Percentiles rank a stretch among this genome's conserved stretches.
phyloP scores from a whole-genome alignment of 2,888 invertebrate species.

The Atrina japonica region DNA sequence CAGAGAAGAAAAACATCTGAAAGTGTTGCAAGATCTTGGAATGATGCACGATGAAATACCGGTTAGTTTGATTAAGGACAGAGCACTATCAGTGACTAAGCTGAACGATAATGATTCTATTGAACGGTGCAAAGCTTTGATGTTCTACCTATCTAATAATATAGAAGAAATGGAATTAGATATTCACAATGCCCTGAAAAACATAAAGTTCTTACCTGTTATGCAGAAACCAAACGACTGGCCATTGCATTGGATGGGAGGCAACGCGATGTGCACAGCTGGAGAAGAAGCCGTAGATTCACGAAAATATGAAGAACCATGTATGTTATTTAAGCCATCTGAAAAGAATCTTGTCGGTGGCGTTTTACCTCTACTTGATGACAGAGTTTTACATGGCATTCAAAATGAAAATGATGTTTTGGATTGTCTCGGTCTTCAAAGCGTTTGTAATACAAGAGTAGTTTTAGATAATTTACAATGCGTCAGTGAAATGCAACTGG shows the following conservation, averaged over 20 bases:
- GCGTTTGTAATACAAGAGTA: too few species aligned
- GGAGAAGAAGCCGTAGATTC: too few species aligned
- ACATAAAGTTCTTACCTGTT: slow-evolving; percentile 48
- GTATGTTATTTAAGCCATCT: not conserved
- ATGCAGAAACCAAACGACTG: slow-evolving; percentile 54
- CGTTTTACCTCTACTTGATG: not conserved
- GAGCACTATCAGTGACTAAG: too few species aligned
- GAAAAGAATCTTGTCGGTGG: not conserved
- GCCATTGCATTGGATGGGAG: slow-evolving; percentile 55
- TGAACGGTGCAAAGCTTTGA: not conserved
- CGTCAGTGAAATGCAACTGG: too few species aligned
- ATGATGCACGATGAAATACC: slow-evolving; percentile 29
- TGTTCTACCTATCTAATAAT: slow-evolving; percentile 8
- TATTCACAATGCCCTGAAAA: not conserved
- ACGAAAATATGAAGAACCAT: not conserved
- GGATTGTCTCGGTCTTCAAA: too few species aligned
- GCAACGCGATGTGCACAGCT: not conserved
- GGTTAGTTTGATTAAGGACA: too few species aligned
- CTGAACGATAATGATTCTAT: too few species aligned
- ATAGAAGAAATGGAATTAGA: not conserved
- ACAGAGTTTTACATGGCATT: too few species aligned
- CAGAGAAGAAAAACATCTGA: not conserved
- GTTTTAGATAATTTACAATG: too few species aligned
- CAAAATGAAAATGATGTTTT: too few species aligned
- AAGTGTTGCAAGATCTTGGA: slow-evolving; percentile 17